Base-by-base conservation (phyloP, 1,140 invertebrate genomes). In the Episyrphus balteatus region DNA sequence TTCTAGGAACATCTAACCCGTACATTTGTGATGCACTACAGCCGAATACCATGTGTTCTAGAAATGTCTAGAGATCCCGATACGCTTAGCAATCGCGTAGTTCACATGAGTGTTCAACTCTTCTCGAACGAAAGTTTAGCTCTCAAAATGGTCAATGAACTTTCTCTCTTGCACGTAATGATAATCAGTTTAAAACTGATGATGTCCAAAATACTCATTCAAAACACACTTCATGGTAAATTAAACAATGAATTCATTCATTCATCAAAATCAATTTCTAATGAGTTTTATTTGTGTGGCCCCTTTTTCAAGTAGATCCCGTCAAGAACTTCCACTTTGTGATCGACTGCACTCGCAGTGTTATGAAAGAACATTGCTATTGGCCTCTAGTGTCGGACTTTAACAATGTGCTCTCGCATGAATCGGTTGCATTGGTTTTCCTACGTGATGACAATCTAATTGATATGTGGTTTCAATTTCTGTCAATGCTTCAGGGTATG, bases 281-380 rank as follows among this genome's bases (percentile, higher is more conserved):
- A 30, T 31, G n/a, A n/a, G 15, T 33, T 34, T 39, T 6, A 39
- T 21, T 38, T 42, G 41, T 51, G 15, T 55, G 45, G 42, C 2
- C 30, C 44, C 42, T 9, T 3, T 40, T 40, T 21, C 15, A 30
- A 15, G 18, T 59, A 87, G 85, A 88, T 73, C 77, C 81, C 30
- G 75, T 78, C 14, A 80, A 82, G 55, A 92, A 92, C 68, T 83
- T 81, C 55, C 89, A 93, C 63, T 81, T 78, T 56, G 92, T 97
- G n/a, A 92, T 97, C 7, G 91, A 96, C 61, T 97, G 92, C 67
- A 84, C 81, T 12, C 76, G 84, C 51, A 76, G 84, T 52, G 86
- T 95, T 6, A 95, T 98, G 89, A 94, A 92, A 69, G 89, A 96
- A 60, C 94, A 98, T 70, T 95, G 92, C 72, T 98, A 96, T 71